A percentile compares a stretch with the other conserved stretches of the same genome.
Evolutionary conservation across 2,797 vertebrate genomes (phyloP).

Genomic region (Chelidonichthys spinosus): DNA sequence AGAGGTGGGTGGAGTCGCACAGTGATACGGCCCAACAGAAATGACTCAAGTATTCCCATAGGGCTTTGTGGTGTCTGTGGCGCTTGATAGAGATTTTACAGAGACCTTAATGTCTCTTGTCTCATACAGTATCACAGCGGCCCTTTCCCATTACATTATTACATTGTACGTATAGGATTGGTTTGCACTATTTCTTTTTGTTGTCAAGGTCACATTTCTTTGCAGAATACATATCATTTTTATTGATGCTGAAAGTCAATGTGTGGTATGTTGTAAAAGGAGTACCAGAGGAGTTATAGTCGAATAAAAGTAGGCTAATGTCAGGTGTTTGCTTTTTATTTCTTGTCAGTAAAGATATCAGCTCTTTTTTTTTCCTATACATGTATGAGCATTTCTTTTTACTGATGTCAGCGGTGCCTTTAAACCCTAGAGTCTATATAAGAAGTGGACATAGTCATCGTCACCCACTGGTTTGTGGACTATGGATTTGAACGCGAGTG

Average conservation of each 20-base stretch:
- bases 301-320: neutral
- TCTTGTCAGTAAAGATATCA: neutral
- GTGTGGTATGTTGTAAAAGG: neutral
- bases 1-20: constrained; percentile 61
- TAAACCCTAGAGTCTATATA: no score
- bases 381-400: neutral
- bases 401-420: neutral
- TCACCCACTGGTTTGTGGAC: no score
- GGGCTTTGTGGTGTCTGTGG: constrained; percentile 22
- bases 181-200: neutral
- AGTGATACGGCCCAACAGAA: constrained; percentile 46
- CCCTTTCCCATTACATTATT: neutral
- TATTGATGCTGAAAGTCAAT: neutral
- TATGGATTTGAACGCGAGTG: no score
- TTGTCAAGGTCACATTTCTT: neutral
- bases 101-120: constrained; percentile 19
- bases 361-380: neutral
- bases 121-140: neutral
- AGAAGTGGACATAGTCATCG: no score
- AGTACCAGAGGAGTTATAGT: no score
- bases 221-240: neutral
- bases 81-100: neutral
- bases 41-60: constrained; percentile 39
- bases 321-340: no score
- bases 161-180: neutral